Base-by-base conservation (phyloP, 2,113 vertebrate species). In the Empidonax alnorum region DNA sequence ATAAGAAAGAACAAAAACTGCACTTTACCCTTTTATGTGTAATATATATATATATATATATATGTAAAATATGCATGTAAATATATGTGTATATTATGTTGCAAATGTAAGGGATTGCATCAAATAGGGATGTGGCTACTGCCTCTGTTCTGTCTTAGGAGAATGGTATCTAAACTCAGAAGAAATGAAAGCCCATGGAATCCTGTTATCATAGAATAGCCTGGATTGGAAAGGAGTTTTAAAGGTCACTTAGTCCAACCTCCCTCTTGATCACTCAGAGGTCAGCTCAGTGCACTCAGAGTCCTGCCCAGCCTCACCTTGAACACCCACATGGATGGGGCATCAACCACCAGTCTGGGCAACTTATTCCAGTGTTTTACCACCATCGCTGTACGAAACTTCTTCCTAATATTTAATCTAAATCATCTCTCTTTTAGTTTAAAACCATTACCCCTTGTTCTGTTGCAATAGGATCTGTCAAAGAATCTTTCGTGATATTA, bases 281-380 rank as follows among this genome's bases (percentile, higher is more conserved):
- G 14, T 46, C 30, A 61, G 13, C 16, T 61, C 69, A 30, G 5
- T 5, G 47, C 52, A 16, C n/a, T 61, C 53, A 68, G 24, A 68
- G 59, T 13, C 13, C 5, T 18, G 30, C 35, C 39, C 71, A 35
- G 0, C 9, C 28, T 68, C 53, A 30, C 3, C 8, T 6, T 33
- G 23, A 82, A 6, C 10, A 16, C 15, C 10, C 28, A 10, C 21
- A 16, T 33, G 16, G 46, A 52, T 46, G 23, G 7, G 13, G 3
- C 0, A 0, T 67, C 1, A 0, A 28, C 30, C 19, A 53, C 42
- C 15, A 25, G 31, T 13, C 31, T 67, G 65, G 65, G 15, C 31
- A 67, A 67, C 10, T 67, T 67, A 46, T n/a, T n/a, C 42, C 7
- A n/a, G 31, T 24, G 15, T 67, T 44, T 67, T 33, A 67, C 22